A percentile compares a stretch with the other conserved stretches of the same genome.
Conservation (phyloP, 2,888 invertebrate species). For the Plagiodera versicolora region DNA sequence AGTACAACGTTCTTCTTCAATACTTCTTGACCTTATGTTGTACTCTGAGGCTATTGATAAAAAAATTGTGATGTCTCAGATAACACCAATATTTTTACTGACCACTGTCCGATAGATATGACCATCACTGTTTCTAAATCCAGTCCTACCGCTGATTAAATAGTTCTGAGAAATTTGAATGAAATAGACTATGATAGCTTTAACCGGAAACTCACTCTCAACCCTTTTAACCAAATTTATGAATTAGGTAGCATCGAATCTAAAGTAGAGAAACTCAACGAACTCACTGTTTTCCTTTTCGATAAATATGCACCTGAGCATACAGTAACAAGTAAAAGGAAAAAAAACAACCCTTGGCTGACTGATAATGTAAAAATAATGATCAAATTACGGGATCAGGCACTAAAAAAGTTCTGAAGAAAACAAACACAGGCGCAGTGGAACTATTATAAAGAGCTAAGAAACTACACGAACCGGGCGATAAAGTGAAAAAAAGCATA, state of each 20-base stretch:
- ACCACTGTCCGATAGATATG: background rate
- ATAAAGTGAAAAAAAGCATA: too few species aligned
- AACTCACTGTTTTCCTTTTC: too few species aligned
- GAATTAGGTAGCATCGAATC: background rate
- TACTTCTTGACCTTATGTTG: background rate
- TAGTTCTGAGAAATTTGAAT: too few species aligned
- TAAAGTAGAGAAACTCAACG: background rate
- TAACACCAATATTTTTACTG: background rate
- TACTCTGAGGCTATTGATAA: background rate
- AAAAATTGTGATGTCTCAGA: background rate
- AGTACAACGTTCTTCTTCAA: background rate
- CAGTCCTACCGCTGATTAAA: too few species aligned
- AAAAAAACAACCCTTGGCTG: background rate
- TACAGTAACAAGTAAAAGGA: background rate
- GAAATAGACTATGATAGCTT: background rate
- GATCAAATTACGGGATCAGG: too few species aligned
- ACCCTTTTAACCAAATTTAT: background rate
- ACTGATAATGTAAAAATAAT: too few species aligned
- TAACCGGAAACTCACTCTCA: background rate
- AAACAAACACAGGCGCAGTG: background rate
- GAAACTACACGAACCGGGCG: background rate
- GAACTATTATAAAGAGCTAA: background rate
- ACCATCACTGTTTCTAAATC: background rate
- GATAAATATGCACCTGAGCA: constrained; percentile 1
- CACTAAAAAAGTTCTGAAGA: background rate